Base-by-base conservation (phyloP, 2,113 vertebrate species). In the Leuciscus idus region DNA sequence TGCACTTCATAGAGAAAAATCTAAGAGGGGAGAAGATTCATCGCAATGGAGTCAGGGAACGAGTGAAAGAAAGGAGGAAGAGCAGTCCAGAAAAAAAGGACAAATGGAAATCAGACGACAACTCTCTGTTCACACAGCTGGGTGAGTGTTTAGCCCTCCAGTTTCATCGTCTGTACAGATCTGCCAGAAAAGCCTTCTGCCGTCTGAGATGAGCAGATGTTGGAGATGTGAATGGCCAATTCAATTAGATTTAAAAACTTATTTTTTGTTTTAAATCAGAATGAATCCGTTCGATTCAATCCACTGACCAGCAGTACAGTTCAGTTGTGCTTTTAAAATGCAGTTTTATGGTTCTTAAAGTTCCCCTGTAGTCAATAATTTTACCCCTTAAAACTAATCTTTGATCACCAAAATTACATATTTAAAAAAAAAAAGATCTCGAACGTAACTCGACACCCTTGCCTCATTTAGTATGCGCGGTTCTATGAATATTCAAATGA, bases 51-150 rank as follows among this genome's bases (percentile, higher is more conserved):
- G 94, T 93, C 0, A 97, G 96, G 93, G 96, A 95, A 90, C 96
- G 94, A 93, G 95, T 95, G 88, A 97, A 94, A 76, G 96, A 97
- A 92, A 94, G 95, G 85, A 93, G 95, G 90, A 98, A 96, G 92
- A 95, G 85, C 93, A 97, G 96, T 87, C 95, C 96, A 0, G 96
- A 98, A 93, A 98, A 97, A 93, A 99, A 97, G 92, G 97, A 98
- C 91, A 96, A 95, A 91, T 94, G 96, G 93, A 97, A 97, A 94
- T 92, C 96, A 77, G 95, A 96, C 87, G 95, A 95, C 7, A 95
- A 95, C 90, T 96, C 96, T n/a, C 95, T 99, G 26, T 95, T 99
- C 88, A 97, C 96, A 94, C 96, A 98, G 90, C 94, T 98, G 92
- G 97, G 97, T 99, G 95, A 95, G 95, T 81, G 26, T 55, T 23